These are phyloP conservation scores for Pimephales promelas DNA, from an alignment of 2,113 vertebrate genomes.

Conservation along the genomic window DNA sequence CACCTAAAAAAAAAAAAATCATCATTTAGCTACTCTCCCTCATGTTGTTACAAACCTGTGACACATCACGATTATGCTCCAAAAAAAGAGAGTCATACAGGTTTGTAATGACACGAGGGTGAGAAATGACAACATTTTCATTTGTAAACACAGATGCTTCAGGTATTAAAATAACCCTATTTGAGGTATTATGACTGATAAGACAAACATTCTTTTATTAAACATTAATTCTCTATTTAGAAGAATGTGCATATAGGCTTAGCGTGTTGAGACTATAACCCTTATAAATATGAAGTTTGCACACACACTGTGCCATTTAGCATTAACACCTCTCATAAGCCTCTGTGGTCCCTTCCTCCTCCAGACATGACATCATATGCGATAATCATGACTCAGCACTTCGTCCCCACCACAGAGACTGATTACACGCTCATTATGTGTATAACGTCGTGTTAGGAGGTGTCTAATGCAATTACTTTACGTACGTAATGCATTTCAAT, in stretches of 20 bases:
- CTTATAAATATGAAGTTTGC: background rate
- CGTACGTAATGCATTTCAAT: conserved; percentile 72
- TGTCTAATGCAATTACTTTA: conserved; percentile 75
- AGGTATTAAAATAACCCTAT: background rate
- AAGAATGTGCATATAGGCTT: background rate
- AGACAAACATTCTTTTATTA: background rate
- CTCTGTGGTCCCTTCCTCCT: conserved; percentile 18
- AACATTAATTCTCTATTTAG: background rate
- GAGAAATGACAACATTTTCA: background rate
- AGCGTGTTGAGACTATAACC: background rate
- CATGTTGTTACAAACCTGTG: background rate
- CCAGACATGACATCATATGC: conserved; percentile 55
- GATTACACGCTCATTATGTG: conserved; percentile 72
- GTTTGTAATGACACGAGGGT: too few relatives aligned
- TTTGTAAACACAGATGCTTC: background rate
- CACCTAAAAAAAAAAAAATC: background rate
- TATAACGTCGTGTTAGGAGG: conserved; percentile 73
- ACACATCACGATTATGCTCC: background rate
- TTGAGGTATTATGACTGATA: background rate
- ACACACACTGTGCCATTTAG: conserved; percentile 10
- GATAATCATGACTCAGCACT: conserved; percentile 64
- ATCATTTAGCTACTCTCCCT: background rate
- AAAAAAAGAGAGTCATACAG: background rate
- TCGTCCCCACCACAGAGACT: conserved; percentile 52
- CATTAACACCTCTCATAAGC: conserved; percentile 5